Evolutionary conservation across 2,888 invertebrate genomes (phyloP).

Genomic region (Ectemnius cavifrons): DNA sequence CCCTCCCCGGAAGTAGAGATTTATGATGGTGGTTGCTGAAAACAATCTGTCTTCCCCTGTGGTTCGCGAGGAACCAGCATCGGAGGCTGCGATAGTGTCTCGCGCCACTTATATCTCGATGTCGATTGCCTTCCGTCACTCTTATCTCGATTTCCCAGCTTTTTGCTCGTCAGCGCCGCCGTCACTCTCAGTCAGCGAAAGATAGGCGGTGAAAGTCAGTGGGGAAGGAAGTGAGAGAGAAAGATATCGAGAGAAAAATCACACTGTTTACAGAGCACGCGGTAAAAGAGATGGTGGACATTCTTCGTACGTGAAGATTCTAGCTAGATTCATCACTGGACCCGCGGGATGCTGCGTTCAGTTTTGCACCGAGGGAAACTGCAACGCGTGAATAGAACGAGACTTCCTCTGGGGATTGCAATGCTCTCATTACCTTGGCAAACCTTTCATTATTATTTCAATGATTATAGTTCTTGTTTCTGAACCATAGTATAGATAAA

Average conservation of each 20-base stretch:
- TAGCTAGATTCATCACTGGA: conserved; percentile 3
- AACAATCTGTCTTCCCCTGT: conserved; percentile 68
- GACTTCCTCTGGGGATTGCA: not conserved
- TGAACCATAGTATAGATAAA: too few species aligned
- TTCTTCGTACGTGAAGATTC: not conserved
- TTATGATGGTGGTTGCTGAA: conserved; percentile 69
- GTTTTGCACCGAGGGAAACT: not conserved
- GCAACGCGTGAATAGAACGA: not conserved
- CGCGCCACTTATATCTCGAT: conserved; percentile 46
- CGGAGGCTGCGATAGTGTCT: conserved; percentile 53
- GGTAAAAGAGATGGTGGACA: not conserved
- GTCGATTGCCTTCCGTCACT: conserved; percentile 53
- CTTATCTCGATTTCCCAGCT: conserved; percentile 41
- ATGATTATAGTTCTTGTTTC: too few species aligned
- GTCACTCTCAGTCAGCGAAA: conserved; percentile 9
- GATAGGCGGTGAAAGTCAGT: not conserved
- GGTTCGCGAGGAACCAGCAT: not conserved
- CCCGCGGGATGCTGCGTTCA: not conserved
- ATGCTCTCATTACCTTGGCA: too few species aligned
- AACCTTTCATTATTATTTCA: too few species aligned
- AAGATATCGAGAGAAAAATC: conserved; percentile 36
- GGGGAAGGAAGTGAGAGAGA: too few species aligned
- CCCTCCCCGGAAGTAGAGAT: conserved; percentile 60
- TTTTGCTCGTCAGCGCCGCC: conserved; percentile 31
- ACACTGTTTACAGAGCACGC: conserved; percentile 27